phyloP scores from a whole-genome alignment of 2,888 invertebrate genomes.

The Drosophila paracracens region DNA sequence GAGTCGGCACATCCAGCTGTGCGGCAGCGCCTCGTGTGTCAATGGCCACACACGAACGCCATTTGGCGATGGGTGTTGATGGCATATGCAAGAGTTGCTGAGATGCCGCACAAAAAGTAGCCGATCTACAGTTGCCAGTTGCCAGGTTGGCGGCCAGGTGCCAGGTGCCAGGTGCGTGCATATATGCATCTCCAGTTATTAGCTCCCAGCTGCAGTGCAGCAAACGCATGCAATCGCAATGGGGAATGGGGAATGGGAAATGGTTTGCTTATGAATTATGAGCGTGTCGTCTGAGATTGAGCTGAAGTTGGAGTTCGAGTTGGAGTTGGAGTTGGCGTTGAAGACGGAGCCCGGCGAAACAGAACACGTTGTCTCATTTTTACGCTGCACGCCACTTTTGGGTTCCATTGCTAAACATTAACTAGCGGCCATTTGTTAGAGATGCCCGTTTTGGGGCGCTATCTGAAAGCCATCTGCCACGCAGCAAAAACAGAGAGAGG shows the following conservation, averaged over 20 bases:
- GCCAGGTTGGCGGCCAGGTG: slow-evolving; percentile 28
- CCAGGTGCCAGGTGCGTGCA: slow-evolving; percentile 59
- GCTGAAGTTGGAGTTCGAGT: slow-evolving; percentile 13
- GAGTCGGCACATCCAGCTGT: slow-evolving; percentile 62
- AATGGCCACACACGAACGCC: slow-evolving; percentile 77
- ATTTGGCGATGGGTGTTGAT: slow-evolving; percentile 78
- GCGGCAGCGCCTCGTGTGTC: slow-evolving; percentile 77
- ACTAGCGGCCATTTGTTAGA: slow-evolving; percentile 66
- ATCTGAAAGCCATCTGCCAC: slow-evolving; percentile 55
- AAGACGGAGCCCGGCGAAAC: slow-evolving; percentile 14
- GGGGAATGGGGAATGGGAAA: slow-evolving; percentile 19
- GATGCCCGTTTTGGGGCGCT: slow-evolving; percentile 70
- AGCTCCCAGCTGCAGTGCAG: slow-evolving; percentile 47
- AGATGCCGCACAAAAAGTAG: slow-evolving; percentile 4
- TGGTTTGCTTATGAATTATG: slow-evolving; percentile 74
- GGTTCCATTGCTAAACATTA: slow-evolving; percentile 66
- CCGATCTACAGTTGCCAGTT: slow-evolving; percentile 14
- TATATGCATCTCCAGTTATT: slow-evolving; percentile 50
- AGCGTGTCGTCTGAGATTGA: slow-evolving; percentile 73
- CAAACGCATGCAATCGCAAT: slow-evolving; percentile 24
- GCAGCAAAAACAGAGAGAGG: slow-evolving; percentile 2
- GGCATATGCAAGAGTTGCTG: slow-evolving; percentile 55
- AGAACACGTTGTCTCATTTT: slow-evolving; percentile 78
- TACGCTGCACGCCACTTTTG: slow-evolving; percentile 81
- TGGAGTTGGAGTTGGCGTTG: neutral